Evolutionary conservation across 2,888 invertebrate genomes (phyloP).

Genomic region (Saturnia japonica): DNA sequence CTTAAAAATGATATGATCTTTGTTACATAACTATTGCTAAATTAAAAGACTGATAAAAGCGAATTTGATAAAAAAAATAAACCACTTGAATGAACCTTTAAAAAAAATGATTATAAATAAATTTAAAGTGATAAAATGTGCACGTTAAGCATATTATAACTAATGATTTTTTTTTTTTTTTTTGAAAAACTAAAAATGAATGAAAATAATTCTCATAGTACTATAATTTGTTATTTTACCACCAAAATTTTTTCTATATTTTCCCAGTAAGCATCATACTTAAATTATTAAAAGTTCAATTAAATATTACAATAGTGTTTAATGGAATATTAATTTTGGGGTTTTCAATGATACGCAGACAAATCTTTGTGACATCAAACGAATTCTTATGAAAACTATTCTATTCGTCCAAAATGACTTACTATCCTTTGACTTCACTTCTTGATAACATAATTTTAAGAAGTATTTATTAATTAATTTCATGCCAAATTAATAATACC

Average conservation of each 20-base stretch:
- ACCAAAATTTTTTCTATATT: neutral
- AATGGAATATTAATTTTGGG: neutral
- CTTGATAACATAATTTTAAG: neutral
- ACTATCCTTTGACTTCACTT: neutral
- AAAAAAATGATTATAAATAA: constrained; percentile 16
- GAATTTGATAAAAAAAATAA: constrained; percentile 60
- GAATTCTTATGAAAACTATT: constrained; percentile 14
- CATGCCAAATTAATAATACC: neutral
- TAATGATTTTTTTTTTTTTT: neutral
- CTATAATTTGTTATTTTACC: neutral
- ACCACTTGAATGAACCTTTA: constrained; percentile 30
- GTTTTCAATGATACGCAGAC: neutral
- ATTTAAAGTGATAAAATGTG: constrained; percentile 14
- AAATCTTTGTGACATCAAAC: neutral
- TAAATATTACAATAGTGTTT: neutral
- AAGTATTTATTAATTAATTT: neutral
- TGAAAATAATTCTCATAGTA: neutral
- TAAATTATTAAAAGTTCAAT: neutral
- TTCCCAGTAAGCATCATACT: neutral
- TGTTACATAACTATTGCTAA: constrained; percentile 1
- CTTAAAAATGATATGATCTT: constrained; percentile 8
- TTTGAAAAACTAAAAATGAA: neutral
- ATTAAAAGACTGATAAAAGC: constrained; percentile 75
- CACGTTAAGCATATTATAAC: neutral
- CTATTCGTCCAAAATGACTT: constrained; percentile 14